phyloP scores from a whole-genome alignment of 2,797 vertebrate species.

The Sciurus vulgaris region DNA sequence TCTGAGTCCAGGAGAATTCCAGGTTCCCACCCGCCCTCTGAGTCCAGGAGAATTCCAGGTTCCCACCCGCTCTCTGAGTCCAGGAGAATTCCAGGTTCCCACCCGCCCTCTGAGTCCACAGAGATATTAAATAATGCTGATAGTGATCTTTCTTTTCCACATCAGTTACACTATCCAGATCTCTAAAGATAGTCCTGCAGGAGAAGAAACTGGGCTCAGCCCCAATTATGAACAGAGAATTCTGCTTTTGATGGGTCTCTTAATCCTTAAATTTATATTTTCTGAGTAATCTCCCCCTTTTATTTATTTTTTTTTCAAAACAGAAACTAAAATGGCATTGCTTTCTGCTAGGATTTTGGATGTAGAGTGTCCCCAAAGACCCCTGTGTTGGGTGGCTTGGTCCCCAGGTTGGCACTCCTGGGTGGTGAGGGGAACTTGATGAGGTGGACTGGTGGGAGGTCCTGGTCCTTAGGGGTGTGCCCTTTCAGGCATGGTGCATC shows the following conservation, averaged over 20 bases:
- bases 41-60: too few species aligned
- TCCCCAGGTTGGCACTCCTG: background rate
- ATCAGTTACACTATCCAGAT: background rate
- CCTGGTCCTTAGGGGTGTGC: background rate
- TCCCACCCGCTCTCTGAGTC: background rate
- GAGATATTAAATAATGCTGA: background rate
- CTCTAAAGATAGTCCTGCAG: background rate
- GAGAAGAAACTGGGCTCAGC: background rate
- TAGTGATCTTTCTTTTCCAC: background rate
- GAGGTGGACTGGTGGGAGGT: background rate
- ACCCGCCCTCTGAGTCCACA: background rate
- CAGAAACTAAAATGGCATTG: background rate
- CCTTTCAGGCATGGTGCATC: background rate
- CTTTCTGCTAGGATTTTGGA: background rate
- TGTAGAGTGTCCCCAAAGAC: background rate
- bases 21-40: background rate
- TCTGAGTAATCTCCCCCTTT: background rate
- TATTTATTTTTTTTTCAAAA: background rate
- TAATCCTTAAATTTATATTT: constrained; percentile 25
- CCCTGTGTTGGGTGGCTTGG: too few species aligned
- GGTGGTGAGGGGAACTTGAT: background rate
- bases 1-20: background rate
- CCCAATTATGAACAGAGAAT: background rate
- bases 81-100: background rate
- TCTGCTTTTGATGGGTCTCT: background rate